Base-by-base conservation (phyloP, 2,888 invertebrate species). In the Cosmopolites sordidus region DNA sequence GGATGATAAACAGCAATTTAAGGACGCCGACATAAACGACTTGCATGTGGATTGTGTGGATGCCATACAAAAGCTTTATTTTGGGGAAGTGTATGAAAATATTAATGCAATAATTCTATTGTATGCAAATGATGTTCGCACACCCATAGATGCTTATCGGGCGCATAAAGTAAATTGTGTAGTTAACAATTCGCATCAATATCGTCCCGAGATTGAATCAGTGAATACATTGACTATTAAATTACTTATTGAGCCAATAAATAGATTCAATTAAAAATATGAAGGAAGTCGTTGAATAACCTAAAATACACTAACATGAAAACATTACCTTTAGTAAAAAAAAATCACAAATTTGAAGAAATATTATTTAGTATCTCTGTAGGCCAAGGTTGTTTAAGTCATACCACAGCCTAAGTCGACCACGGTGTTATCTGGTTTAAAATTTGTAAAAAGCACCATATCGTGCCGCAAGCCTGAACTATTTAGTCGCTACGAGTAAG, bases 81-180 rank as follows among this genome's bases (percentile, higher is more conserved):
- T 67, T 66, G 64, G 67, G 64, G 65, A 66, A 67, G 67, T 45
- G 45, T 66, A 66, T 63, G 65, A 67, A 66, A 67, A 67, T 66
- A 66, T 66, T 60, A 63, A 61, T 64, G 64, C 65, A 66, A 65
- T 66, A 66, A 64, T 65, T 62, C 67, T 64, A 68, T 68, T 68
- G 68, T 68, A 68, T 68, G 67, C 62, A 63, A 68, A 68, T 67
- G 46, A 52, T 46, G 59, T 33, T 56, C 60, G 61, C 64, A 63
- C 65, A 61, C 65, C 65, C 64, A 65, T 62, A 58, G 60, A 61
- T 65, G 61, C 62, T 61, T 65, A 65, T 66, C 66, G 63, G 53
- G 57, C 60, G 61, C 43, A 43, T 43, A 43, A 43, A 46, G 41
- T 45, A 45, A 45, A 45, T 46, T 51, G 42, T 48, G 48, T 39